phyloP scores from a whole-genome alignment of 2,888 invertebrate genomes.

The Patella ulyssiponensis region DNA sequence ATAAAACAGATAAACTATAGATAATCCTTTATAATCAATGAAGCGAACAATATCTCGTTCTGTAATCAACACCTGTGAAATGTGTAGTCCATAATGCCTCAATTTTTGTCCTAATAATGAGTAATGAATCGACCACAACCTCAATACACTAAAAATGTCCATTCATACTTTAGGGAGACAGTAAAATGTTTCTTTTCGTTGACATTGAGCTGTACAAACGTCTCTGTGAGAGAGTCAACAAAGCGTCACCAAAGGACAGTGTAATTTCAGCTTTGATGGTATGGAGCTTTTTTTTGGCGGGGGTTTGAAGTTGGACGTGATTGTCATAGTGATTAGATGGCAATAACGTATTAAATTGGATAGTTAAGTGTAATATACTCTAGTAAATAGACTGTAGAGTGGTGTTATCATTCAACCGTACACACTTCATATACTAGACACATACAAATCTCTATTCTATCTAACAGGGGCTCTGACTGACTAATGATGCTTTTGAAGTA shows the following conservation, averaged over 20 bases:
- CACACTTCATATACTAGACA: background rate
- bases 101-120: no score
- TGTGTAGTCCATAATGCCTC: no score
- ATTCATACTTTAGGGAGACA: no score
- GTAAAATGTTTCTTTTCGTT: background rate
- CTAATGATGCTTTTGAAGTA: no score
- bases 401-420: constrained; percentile 1
- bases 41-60: no score
- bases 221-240: background rate
- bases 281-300: background rate
- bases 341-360: background rate
- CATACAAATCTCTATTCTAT: no score
- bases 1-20: no score
- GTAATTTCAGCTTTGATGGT: constrained; percentile 2
- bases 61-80: no score
- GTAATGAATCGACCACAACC: no score
- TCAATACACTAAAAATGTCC: no score
- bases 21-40: no score
- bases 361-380: background rate
- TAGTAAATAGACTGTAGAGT: background rate
- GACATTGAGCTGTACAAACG: background rate
- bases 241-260: constrained; percentile 2
- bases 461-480: no score
- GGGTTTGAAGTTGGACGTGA: constrained; percentile 3
- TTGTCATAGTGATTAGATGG: background rate